Evolutionary conservation across 2,113 vertebrate genomes (phyloP), one percentile per base, ranked within the genome.

Genomic region (Genyomyrus donnyi): DNA sequence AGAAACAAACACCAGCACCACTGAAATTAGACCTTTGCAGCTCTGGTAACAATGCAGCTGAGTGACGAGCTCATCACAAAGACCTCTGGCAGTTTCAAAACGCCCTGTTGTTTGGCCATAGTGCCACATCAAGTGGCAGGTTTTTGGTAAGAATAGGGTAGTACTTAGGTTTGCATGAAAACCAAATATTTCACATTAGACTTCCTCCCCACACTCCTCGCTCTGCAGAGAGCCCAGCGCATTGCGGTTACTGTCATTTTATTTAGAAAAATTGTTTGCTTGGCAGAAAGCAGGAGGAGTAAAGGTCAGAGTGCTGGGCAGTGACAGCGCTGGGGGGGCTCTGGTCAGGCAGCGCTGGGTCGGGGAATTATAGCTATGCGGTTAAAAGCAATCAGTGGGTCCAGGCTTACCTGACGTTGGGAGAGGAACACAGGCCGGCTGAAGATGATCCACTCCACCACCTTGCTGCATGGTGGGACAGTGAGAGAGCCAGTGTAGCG

Each of bases 381-480:
- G 88, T 27, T 21, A 80, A 89, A 52, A 5, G 58, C 10, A 31
- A 70, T 70, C 21, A 46, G 3, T 77, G 5, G 31, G 48, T 66
- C 45, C 85, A 45, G 56, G 93, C 94, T 1, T 90, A 99, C 98
- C 97, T 99, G 98, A 88, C 96, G 96, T 93, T 97, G 96, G 90
- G 98, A 99, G 93, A 99, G 96, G 94, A 97, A 97, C 84, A 99
- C 97, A 0, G 98, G 98, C 90, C 94, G 97, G 93, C 96, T 96
- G 93, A 99, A 98, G 92, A 99, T 93, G 27, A 99, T 98, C 98
- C 98, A 99, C 93, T 99, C 98, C 92, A 99, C 98, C 0, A 98
- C 97, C 92, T 98, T 97, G 2, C 98, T 99, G 92, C 98, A 99
- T 0, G 98, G 98, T 1, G 98, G 98, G 0, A 97, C 99, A 27